Base-by-base conservation (phyloP, 1,140 invertebrate genomes). In the Scaptomyza montana region DNA sequence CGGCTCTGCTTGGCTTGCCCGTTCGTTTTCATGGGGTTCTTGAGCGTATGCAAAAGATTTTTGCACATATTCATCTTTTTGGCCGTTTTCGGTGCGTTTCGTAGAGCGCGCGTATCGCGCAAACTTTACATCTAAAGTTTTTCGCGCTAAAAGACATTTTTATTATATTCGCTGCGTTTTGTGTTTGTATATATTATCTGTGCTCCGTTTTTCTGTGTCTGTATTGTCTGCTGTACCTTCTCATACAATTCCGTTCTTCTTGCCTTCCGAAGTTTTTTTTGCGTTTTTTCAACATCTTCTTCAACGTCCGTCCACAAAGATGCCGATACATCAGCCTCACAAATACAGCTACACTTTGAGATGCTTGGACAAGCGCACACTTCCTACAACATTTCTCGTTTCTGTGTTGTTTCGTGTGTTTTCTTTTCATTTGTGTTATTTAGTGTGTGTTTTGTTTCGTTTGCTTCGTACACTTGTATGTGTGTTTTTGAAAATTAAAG, bases 41-140 rank as follows among this genome's bases (percentile, higher is more conserved):
- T 90, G 89, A 90, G 84, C 90, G 89, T 86, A 90, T 90, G 84
- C 89, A 90, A 91, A 91, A 91, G 90, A 91, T 91, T 91, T 91
- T 91, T 91, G 90, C 90, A 85, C 90, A 91, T 91, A 91, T 91
- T 91, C 90, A 91, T 91, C 90, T 91, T 91, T 91, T 91, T 91
- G 90, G 90, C 90, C 90, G 90, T 91, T 91, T 91, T 91, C 90
- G 90, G 90, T 91, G 86, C 90, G 90, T 91, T 90, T 91, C 90
- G 90, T 89, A 54, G 78, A 81, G 85, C 84, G 80, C 82, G 78
- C 75, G 30, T 33, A 51, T 74, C 65, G 78, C 85, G 81, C 70
- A 54, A 70, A 41, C 57, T 75, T 74, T 89, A 47, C 57, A 74
- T n/a, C 62, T 13, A 64, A 73, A 79, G 63, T 78, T 86, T 80